Conservation (phyloP, 2,888 invertebrate species). For the Patella depressa region DNA sequence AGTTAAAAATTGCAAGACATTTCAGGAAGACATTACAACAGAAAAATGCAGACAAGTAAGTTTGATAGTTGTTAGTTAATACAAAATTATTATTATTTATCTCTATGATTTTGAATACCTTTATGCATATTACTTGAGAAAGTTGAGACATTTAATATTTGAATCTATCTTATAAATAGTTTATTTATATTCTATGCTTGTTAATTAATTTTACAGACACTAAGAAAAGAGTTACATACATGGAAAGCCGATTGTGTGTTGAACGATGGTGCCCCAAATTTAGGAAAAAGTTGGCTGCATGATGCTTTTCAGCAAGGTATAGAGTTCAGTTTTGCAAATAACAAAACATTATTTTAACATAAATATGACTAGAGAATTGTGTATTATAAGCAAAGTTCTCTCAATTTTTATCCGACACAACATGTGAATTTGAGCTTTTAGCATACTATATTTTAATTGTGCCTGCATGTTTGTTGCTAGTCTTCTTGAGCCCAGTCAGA, state of each 20-base stretch:
- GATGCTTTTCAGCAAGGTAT: slow-evolving; percentile 92
- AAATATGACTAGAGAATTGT: too few species aligned
- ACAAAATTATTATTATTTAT: not conserved
- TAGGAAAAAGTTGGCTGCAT: slow-evolving; percentile 93
- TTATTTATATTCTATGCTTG: too few species aligned
- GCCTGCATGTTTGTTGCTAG: too few species aligned
- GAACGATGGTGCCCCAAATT: slow-evolving; percentile 98
- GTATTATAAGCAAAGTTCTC: too few species aligned
- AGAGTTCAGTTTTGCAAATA: not conserved
- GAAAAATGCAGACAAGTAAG: slow-evolving; percentile 82
- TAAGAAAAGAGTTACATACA: slow-evolving; percentile 89
- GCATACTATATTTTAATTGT: too few species aligned
- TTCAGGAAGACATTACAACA: slow-evolving; percentile 96
- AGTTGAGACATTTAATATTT: not conserved
- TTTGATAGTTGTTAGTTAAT: not conserved
- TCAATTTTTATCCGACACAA: too few species aligned
- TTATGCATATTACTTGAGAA: slow-evolving; percentile 11
- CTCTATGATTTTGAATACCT: not conserved
- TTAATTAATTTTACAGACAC: slow-evolving; percentile 71
- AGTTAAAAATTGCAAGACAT: slow-evolving; percentile 89
- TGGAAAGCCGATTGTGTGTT: slow-evolving; percentile 98
- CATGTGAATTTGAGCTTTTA: too few species aligned
- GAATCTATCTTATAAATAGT: not conserved
- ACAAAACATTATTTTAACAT: not conserved
- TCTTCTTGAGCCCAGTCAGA: too few species aligned